These are phyloP conservation scores for Eupithecia inturbata DNA, from an alignment of 2,888 invertebrate species.

Conservation along the genomic window DNA sequence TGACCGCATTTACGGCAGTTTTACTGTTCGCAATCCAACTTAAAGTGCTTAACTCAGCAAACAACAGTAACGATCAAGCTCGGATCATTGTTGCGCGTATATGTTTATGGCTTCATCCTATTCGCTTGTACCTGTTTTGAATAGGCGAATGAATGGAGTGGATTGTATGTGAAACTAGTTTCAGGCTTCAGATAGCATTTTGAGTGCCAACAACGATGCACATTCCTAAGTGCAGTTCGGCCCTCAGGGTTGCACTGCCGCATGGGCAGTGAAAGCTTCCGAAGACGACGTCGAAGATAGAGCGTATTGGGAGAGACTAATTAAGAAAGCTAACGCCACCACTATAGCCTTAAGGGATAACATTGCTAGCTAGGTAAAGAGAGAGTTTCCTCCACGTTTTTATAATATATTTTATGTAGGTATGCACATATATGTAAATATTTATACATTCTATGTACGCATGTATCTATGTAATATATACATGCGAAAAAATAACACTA, in stretches of 20 bases:
- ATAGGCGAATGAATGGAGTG: constrained; percentile 7
- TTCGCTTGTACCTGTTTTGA: constrained; percentile 19
- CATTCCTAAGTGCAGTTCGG: background rate
- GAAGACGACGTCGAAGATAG: no score
- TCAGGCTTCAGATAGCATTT: background rate
- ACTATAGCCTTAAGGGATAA: no score
- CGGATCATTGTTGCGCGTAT: background rate
- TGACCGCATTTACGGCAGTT: constrained; percentile 74
- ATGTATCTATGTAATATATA: no score
- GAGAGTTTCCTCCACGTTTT: no score
- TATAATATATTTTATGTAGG: no score
- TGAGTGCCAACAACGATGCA: background rate
- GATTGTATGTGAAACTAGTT: background rate
- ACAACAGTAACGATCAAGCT: constrained; percentile 64
- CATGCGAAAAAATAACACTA: no score
- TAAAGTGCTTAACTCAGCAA: constrained; percentile 73
- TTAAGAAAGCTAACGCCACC: no score
- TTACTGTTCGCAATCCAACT: constrained; percentile 80
- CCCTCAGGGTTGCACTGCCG: background rate
- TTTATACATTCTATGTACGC: no score
- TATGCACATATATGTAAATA: no score
- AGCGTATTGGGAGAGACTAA: no score
- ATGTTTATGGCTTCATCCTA: constrained; percentile 35
- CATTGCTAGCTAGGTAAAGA: no score
- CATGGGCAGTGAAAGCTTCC: no score